Conservation (phyloP, 1,140 invertebrate genomes). For the Lepidotrigona ventralis region DNA sequence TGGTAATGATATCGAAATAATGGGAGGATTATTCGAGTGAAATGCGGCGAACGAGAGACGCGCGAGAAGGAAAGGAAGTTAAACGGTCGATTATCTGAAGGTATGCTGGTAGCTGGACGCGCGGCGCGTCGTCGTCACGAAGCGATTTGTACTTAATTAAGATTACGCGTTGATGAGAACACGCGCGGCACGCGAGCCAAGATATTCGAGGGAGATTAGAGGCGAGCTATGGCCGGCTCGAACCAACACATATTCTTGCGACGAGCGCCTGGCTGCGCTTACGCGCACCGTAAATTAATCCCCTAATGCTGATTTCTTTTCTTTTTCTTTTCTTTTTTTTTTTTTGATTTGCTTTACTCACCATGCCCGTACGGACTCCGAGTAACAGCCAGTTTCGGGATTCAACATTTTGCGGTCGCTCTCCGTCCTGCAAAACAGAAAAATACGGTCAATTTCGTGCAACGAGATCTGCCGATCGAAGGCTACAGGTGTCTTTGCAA, state of each 20-base stretch:
- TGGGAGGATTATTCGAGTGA: neutral
- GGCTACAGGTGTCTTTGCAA: neutral
- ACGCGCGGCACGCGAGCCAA: slow-evolving; percentile 42
- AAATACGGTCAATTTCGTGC: neutral
- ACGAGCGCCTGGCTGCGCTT: neutral
- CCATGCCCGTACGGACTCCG: slow-evolving; percentile 78
- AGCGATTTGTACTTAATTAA: slow-evolving; percentile 60
- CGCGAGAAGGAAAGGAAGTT: slow-evolving; percentile 11
- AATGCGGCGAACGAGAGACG: neutral
- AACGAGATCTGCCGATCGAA: neutral
- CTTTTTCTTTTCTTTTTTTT: neutral
- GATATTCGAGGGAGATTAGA: slow-evolving; percentile 49
- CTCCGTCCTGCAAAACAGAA: slow-evolving; percentile 73
- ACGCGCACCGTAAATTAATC: slow-evolving; percentile 31
- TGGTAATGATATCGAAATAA: neutral
- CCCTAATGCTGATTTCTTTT: slow-evolving; percentile 23
- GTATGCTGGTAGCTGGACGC: slow-evolving; percentile 12
- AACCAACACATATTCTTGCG: slow-evolving; percentile 30
- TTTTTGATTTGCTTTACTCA: slow-evolving; percentile 61
- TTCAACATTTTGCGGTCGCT: slow-evolving; percentile 79
- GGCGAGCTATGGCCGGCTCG: slow-evolving; percentile 3
- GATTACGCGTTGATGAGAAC: slow-evolving; percentile 59
- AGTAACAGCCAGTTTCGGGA: slow-evolving; percentile 76
- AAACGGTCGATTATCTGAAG: slow-evolving; percentile 31
- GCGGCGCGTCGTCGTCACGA: slow-evolving; percentile 37